Percentiles rank a stretch among this genome's conserved stretches.
Evolutionary conservation across 2,888 invertebrate genomes (phyloP).

Genomic region (Sphaerophoria rueppellii): DNA sequence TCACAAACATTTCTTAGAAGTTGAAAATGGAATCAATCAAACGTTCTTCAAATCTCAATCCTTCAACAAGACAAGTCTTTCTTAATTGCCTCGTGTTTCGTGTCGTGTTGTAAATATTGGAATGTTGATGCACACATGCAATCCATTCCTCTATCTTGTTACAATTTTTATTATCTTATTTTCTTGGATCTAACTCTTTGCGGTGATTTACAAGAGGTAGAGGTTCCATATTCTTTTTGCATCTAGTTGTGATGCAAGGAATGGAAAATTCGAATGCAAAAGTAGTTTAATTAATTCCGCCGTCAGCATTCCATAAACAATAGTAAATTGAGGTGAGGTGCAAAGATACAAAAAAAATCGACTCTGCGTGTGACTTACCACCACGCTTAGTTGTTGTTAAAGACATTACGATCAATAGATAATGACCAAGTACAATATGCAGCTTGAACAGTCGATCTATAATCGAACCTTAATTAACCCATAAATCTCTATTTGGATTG

Average conservation of each 20-base stretch:
- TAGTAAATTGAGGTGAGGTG: conserved; percentile 37
- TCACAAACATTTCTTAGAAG: not conserved
- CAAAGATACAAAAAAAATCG: not conserved
- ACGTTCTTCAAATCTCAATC: conserved; percentile 42
- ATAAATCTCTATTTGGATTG: conserved; percentile 68
- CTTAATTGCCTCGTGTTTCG: conserved; percentile 43
- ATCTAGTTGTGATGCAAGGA: conserved; percentile 34
- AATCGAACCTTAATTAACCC: conserved; percentile 71
- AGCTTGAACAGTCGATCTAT: conserved; percentile 63
- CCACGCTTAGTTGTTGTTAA: not conserved
- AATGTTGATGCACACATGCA: conserved; percentile 61
- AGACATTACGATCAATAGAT: not conserved
- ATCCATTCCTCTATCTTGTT: conserved; percentile 51
- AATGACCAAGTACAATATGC: conserved; percentile 8
- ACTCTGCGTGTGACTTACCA: conserved; percentile 55
- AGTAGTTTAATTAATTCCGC: conserved; percentile 66
- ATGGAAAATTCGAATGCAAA: conserved; percentile 5
- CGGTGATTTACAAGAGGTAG: conserved; percentile 42
- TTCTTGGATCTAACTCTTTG: conserved; percentile 58
- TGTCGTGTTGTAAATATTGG: conserved; percentile 61
- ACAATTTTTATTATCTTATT: conserved; percentile 11
- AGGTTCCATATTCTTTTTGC: conserved; percentile 31
- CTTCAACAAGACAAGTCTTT: not conserved
- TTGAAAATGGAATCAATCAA: conserved; percentile 28
- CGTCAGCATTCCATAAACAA: conserved; percentile 58